Conservation (phyloP, 2,888 invertebrate species). For the Leptura quadrifasciata region DNA sequence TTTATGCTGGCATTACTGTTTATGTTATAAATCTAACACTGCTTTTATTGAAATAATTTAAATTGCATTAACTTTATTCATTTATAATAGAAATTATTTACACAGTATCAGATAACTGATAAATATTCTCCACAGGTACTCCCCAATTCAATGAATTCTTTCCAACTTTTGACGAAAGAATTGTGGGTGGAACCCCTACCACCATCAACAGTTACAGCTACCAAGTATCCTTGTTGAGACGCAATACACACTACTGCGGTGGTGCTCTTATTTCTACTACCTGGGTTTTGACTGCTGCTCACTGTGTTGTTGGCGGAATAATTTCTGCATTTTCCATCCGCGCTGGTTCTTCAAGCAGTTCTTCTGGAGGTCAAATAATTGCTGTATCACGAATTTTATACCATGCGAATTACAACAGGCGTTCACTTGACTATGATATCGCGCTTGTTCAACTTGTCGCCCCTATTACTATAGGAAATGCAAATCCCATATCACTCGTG, state of each 20-base stretch:
- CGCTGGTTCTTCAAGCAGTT: constrained; percentile 51
- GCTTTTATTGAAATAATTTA: no score
- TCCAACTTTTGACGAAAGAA: constrained; percentile 43
- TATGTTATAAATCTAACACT: no score
- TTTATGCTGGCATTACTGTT: no score
- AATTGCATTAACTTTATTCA: no score
- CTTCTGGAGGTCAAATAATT: constrained; percentile 51
- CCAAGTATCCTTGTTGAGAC: constrained; percentile 54
- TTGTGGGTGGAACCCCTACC: constrained; percentile 51
- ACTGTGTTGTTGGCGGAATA: constrained; percentile 47
- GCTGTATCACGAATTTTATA: constrained; percentile 18
- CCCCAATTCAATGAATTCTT: neutral
- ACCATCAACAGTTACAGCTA: constrained; percentile 50
- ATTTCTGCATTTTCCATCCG: constrained; percentile 37
- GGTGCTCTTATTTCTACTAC: constrained; percentile 53
- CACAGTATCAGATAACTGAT: no score
- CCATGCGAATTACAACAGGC: constrained; percentile 45
- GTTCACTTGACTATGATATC: constrained; percentile 54
- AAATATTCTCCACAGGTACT: neutral
- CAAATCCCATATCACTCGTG: neutral
- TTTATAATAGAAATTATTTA: no score
- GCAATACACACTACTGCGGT: constrained; percentile 54
- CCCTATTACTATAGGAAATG: neutral
- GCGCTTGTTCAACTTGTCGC: constrained; percentile 44
- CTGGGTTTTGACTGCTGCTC: constrained; percentile 59